Conservation (phyloP, 1,140 invertebrate genomes). For the Drosophila tani region DNA sequence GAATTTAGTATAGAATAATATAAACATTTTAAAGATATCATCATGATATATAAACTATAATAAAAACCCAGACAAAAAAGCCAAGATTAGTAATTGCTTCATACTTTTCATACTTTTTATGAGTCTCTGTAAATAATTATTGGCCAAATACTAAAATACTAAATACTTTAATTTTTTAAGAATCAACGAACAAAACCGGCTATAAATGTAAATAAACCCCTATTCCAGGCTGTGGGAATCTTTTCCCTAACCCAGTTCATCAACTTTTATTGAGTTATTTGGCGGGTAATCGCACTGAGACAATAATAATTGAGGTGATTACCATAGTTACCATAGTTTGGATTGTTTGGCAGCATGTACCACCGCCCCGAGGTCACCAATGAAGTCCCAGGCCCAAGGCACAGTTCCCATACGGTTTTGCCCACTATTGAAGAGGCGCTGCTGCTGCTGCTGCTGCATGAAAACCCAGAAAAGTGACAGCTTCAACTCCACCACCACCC, state of each 20-base stretch:
- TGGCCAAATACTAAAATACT: not conserved
- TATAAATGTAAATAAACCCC: conserved; percentile 5
- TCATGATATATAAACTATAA: not conserved
- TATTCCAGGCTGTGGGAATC: conserved; percentile 16
- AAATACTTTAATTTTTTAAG: not conserved
- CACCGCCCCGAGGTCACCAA: conserved; percentile 13
- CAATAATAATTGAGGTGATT: conserved; percentile 48
- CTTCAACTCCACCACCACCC: conserved; percentile 25
- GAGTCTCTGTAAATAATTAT: not conserved
- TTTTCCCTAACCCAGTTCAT: conserved; percentile 49
- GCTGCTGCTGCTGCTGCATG: conserved; percentile 7
- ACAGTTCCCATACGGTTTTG: conserved; percentile 48
- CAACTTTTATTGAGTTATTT: conserved; percentile 49
- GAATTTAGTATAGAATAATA: too few species aligned
- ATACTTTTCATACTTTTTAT: not conserved
- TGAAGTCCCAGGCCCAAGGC: conserved; percentile 15
- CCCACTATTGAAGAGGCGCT: conserved; percentile 27
- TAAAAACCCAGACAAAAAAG: not conserved
- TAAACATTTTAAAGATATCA: too few species aligned
- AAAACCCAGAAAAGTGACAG: conserved; percentile 61
- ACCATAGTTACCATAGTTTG: conserved; percentile 48
- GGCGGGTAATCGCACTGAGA: conserved; percentile 30
- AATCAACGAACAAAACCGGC: not conserved
- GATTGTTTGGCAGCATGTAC: conserved; percentile 26
- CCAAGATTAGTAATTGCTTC: not conserved